These are phyloP conservation scores for Okamejei kenojei DNA, from an alignment of 2,797 vertebrate species.

Conservation along the genomic window DNA sequence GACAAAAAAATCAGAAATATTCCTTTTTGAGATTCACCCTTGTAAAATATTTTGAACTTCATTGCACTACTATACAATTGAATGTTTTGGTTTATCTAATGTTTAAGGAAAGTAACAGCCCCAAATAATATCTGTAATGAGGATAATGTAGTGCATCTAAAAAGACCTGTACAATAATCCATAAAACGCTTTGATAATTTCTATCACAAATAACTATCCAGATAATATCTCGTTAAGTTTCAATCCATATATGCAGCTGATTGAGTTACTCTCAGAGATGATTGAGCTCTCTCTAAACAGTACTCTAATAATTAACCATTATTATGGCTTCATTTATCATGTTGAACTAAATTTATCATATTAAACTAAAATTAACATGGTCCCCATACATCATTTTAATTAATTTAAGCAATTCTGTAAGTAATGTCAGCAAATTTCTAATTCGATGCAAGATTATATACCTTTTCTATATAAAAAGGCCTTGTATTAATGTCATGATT, in stretches of 20 bases:
- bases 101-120: not conserved
- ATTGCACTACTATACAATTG: too few species aligned
- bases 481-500: not conserved
- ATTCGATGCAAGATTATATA: not conserved
- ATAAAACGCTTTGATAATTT: constrained; percentile 20
- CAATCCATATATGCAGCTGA: constrained; percentile 12
- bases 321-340: constrained; percentile 14
- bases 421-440: not conserved
- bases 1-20: too few species aligned
- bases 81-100: too few species aligned
- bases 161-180: not conserved
- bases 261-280: constrained; percentile 6
- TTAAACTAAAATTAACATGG: constrained; percentile 20
- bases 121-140: not conserved
- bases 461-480: not conserved
- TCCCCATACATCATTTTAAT: constrained; percentile 19
- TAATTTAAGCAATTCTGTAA: not conserved
- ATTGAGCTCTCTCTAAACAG: constrained; percentile 10
- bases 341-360: not conserved
- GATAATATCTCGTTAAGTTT: not conserved
- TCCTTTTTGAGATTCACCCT: too few species aligned
- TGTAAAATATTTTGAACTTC: too few species aligned
- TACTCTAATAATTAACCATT: not conserved
- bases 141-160: not conserved
- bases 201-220: not conserved